A percentile compares a stretch with the other conserved stretches of the same genome.
phyloP scores from a whole-genome alignment of 2,888 invertebrate species.

The Catocala sponsa region DNA sequence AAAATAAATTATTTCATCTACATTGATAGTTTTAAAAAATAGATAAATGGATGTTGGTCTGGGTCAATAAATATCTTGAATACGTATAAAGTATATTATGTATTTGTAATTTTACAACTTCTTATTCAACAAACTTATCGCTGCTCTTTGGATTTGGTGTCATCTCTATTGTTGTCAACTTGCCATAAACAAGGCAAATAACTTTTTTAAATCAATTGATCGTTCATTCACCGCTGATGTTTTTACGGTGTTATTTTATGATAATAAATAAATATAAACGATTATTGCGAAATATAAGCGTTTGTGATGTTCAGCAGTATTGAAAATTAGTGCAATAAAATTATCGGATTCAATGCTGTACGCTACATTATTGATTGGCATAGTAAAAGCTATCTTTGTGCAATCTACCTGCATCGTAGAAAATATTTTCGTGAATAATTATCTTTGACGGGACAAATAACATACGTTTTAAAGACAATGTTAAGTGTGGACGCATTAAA shows the following conservation, averaged over 20 bases:
- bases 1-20: too few species aligned
- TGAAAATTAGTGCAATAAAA: constrained; percentile 79
- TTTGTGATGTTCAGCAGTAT: constrained; percentile 72
- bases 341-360: constrained; percentile 63
- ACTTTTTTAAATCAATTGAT: constrained; percentile 83
- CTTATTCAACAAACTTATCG: constrained; percentile 35
- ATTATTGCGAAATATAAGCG: constrained; percentile 74
- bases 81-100: too few species aligned
- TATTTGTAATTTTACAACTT: not conserved
- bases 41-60: too few species aligned
- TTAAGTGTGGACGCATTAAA: constrained; percentile 68
- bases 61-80: too few species aligned
- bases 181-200: constrained; percentile 67
- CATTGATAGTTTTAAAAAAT: too few species aligned
- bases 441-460: constrained; percentile 71
- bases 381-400: constrained; percentile 76
- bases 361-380: constrained; percentile 64
- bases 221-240: constrained; percentile 88
- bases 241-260: constrained; percentile 85
- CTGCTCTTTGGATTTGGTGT: constrained; percentile 27
- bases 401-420: constrained; percentile 84
- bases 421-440: constrained; percentile 81
- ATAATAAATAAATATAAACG: constrained; percentile 82
- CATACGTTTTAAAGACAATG: constrained; percentile 71
- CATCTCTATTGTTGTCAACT: constrained; percentile 68